Base-by-base conservation (phyloP, 2,888 invertebrate genomes). In the Eudasyphora cyanicolor region DNA sequence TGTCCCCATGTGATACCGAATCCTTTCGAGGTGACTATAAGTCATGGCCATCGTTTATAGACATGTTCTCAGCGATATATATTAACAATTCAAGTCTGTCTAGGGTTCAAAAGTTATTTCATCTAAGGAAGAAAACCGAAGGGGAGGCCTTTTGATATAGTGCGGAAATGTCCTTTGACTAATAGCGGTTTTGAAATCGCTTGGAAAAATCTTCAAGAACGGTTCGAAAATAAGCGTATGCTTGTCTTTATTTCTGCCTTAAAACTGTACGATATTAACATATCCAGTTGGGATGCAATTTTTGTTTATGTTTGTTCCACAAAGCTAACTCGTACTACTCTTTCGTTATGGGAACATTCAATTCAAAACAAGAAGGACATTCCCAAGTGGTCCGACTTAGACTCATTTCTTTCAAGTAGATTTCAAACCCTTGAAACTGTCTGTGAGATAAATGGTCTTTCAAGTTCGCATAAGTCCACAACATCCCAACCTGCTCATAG, bases 231-330 rank as follows among this genome's bases (percentile, higher is more conserved):
- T 19, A 51, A 54, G n/a, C 14, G 54, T 8, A 10, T 71, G n/a
- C 35, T 71, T 27, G 14, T 71, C 35, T 64, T 49, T 54, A 69
- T 80, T 49, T 62, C 62, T 1, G n/a, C 17, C 10, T 7, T 62
- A 2, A 62, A 62, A 17, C 10, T 62, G 2, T 62, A 62, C 8
- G 17, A 32, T 62, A 32, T 62, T 4, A 14, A 62, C 17, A 54
- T 73, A 32, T 32, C 38, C 7, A 71, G 57, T n/a, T 51, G 73
- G 79, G 79, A 71, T 51, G 32, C 79, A 54, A 67, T 79, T 14
- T 79, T 79, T 17, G 74, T 74, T 0, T 74, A 62, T 12, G 14
- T 78, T 4, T 79, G 74, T 17, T 29, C 62, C 0, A 62, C 29
- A 12, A 62, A 14, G 19, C 27, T 57, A 21, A 14, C 12, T 19